phyloP scores from a whole-genome alignment of 2,113 vertebrate species.

The Macroglossus sobrinus region DNA sequence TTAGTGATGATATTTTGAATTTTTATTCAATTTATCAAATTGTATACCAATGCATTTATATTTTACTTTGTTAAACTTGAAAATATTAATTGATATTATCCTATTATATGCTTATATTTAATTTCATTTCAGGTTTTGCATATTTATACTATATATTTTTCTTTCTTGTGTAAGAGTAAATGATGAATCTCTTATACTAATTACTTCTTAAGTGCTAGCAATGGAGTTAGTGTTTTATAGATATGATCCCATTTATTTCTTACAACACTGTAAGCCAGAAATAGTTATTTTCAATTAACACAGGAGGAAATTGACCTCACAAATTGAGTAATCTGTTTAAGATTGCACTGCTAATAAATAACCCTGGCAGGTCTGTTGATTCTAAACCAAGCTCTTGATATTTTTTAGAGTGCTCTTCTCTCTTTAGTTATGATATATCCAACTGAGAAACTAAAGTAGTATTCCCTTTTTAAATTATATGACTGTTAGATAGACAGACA shows the following conservation, averaged over 20 bases:
- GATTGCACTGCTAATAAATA: not conserved
- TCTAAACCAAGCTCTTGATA: not conserved
- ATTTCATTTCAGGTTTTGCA: not conserved
- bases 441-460: not conserved
- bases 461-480: not conserved
- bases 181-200: not conserved
- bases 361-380: not conserved
- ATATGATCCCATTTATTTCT: not conserved
- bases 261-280: not conserved
- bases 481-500: not conserved
- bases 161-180: not conserved
- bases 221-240: not conserved
- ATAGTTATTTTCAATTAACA: slow-evolving; percentile 22
- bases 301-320: not conserved
- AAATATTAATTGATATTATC: not conserved
- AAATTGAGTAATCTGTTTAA: slow-evolving; percentile 14
- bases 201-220: not conserved
- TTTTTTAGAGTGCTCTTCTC: not conserved
- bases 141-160: not conserved
- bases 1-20: not conserved
- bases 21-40: not conserved
- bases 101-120: not conserved
- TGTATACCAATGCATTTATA: not conserved
- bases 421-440: not conserved
- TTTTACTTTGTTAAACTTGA: not conserved